phyloP scores from a whole-genome alignment of 2,888 invertebrate species.

The Drosophila falleni region DNA sequence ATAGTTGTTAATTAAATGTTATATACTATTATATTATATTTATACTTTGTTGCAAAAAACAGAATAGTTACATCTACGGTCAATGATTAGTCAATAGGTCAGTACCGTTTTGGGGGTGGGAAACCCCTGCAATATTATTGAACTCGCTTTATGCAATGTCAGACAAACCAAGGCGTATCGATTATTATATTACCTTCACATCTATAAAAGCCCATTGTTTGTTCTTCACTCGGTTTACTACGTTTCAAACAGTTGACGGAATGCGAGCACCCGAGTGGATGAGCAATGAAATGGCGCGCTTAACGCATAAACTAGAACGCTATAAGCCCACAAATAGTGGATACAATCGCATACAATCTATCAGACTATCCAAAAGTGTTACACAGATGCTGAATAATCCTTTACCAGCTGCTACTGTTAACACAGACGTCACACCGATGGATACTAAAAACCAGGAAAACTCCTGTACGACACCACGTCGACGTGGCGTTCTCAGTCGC shows the following conservation, averaged over 20 bases:
- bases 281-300: constrained; percentile 81
- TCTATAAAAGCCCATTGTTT: constrained; percentile 60
- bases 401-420: constrained; percentile 52
- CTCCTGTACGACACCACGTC: constrained; percentile 47
- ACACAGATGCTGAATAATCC: constrained; percentile 84
- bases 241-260: constrained; percentile 28
- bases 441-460: constrained; percentile 34
- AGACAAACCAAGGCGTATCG: constrained; percentile 49
- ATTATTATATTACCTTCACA: constrained; percentile 57
- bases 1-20: constrained; percentile 46
- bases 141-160: constrained; percentile 55
- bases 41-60: constrained; percentile 33
- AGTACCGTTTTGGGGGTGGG: constrained; percentile 46
- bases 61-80: constrained; percentile 38
- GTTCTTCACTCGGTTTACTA: constrained; percentile 56
- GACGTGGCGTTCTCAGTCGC: constrained; percentile 75
- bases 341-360: constrained; percentile 84
- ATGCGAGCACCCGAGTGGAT: constrained; percentile 83
- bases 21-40: constrained; percentile 26
- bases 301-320: constrained; percentile 79
- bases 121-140: constrained; percentile 50
- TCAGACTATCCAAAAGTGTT: constrained; percentile 82
- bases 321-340: constrained; percentile 82
- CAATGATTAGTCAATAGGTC: constrained; percentile 66
- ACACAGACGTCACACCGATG: neutral